Evolutionary conservation across 2,113 vertebrate genomes (phyloP), one percentile per base, ranked within the genome.

Genomic region (Periophthalmodon schlosseri): DNA sequence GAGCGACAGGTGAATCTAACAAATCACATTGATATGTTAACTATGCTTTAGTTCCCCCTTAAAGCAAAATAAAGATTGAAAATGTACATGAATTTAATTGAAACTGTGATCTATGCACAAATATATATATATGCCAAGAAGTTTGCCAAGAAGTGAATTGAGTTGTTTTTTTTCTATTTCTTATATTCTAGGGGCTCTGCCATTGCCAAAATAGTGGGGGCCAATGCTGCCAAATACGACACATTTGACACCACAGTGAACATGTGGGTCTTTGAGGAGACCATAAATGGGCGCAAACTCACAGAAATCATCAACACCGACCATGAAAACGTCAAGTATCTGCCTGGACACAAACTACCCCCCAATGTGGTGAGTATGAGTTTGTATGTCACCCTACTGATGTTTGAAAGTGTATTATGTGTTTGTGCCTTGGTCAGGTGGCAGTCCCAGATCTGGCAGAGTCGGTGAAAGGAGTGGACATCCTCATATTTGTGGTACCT

Each of bases 221-320:
- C 83, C 84, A 99, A 98, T 16, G 92, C 95, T 1, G 96, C 92
- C 4, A 91, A 91, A 83, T 91, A 95, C 80, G 87, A 93, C 86
- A 79, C 24, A 72, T 99, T 99, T 67, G 95, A 97, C 81, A 93
- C 64, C 2, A 91, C 82, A 0, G 96, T 99, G 81, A 95, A 87
- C 81, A 99, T 99, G 97, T 99, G 98, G 98, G 97, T 99, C 86
- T 97, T 99, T 72, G 95, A 99, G 87, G 97, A 99, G 91, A 94
- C 91, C 57, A 84, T 98, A 47, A 90, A 84, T 0, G 95, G 94
- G 24, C 94, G 93, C 58, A 96, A 95, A 44, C 96, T 99, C 83
- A 96, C 96, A 0, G 97, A 99, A 72, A 96, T 99, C 92, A 99
- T 99, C 92, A 99, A 99, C 91, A 94, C 90, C 0, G 95, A 99